Base-by-base conservation (phyloP, 2,888 invertebrate genomes). In the Meloe dianella region DNA sequence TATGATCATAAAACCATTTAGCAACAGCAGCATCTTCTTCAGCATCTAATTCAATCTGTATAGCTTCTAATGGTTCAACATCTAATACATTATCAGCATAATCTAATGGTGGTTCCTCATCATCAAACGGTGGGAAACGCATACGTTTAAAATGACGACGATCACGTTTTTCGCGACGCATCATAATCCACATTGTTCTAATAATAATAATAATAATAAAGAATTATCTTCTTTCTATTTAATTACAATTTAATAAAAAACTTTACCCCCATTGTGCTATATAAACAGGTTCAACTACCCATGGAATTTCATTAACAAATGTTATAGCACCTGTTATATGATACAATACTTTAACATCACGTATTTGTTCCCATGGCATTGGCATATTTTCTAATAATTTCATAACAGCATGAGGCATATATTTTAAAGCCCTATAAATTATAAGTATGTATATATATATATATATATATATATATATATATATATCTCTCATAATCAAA, bases 181-280 rank as follows among this genome's bases (percentile, higher is more conserved):
- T 98, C 98, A 99, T 99, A 75, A 99, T 98, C 99, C 99, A 99
- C 98, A 99, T 99, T 0, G 98, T 97, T 56, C 92, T 92, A 56
- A 41, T 60, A 17, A 29, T 20, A 24, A 22, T 47, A 58, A 61
- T 12, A 41, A 17, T 61, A 10, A 20, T n/a, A n/a, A n/a, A n/a
- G n/a, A n/a, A n/a, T n/a, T n/a, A n/a, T n/a, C n/a, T n/a, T n/a
- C n/a, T 20, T 17, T 57, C 22, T 30, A 27, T 47, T 9, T 41
- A 27, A 60, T 60, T 60, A 60, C 12, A 29, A 17, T 3, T 1
- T 9, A 60, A 24, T 14, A 61, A 51, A 27, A 24, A 30, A n/a
- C n/a, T 87, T 85, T 84, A 92, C 92, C 98, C 98, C 99, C 99
- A 99, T 81, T 99, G 99, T 1, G 98, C 98, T 74, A 99, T 97